Conservation (phyloP, 1,140 invertebrate species). For the Brachionus sp. region DNA sequence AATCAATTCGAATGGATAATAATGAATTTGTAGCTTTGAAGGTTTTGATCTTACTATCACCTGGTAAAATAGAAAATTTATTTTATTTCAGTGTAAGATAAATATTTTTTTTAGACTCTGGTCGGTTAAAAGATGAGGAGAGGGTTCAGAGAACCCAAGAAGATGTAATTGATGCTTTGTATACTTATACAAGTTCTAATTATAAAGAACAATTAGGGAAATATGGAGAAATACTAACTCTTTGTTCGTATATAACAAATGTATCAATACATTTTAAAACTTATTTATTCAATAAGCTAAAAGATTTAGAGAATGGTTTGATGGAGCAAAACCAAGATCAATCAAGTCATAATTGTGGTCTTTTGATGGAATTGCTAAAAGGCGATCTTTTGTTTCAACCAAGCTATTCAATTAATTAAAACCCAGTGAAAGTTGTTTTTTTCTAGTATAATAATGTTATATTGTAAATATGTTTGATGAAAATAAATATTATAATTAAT, state of each 20-base stretch:
- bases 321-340: conserved; percentile 70
- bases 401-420: conserved; percentile 34
- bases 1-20: conserved; percentile 87
- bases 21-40: conserved; percentile 96
- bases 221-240: conserved; percentile 84
- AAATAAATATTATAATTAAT: not conserved
- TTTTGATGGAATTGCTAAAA: conserved; percentile 86
- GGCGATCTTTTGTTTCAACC: conserved; percentile 53
- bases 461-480: not conserved
- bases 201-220: conserved; percentile 87
- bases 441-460: not conserved
- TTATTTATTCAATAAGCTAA: conserved; percentile 55
- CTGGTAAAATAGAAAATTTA: conserved; percentile 65
- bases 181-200: conserved; percentile 82
- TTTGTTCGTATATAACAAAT: conserved; percentile 86
- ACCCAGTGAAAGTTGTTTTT: not conserved
- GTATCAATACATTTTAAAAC: conserved; percentile 88
- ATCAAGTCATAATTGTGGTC: conserved; percentile 67
- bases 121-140: conserved; percentile 81
- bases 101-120: conserved; percentile 68
- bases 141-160: conserved; percentile 87
- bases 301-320: conserved; percentile 65
- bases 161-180: conserved; percentile 82
- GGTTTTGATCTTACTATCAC: conserved; percentile 81
- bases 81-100: not conserved